phyloP scores from a whole-genome alignment of 2,888 invertebrate species.

The Drosophila tanythrix region DNA sequence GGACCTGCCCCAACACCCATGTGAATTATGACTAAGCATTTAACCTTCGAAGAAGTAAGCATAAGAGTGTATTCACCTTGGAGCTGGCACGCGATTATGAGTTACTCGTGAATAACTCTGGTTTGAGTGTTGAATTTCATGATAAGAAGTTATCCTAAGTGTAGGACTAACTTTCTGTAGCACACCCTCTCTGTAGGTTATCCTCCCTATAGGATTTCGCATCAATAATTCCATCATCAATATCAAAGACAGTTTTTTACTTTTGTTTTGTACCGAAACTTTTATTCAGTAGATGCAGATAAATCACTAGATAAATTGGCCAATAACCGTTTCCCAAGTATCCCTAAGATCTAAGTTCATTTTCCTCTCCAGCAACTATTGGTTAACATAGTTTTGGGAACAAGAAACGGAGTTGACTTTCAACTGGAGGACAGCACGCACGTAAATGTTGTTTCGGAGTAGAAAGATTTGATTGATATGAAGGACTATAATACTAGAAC shows the following conservation, averaged over 20 bases:
- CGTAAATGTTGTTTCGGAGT: slow-evolving; percentile 45
- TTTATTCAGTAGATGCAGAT: slow-evolving; percentile 85
- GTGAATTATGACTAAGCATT: slow-evolving; percentile 4
- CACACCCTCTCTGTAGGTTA: neutral
- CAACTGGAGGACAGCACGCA: slow-evolving; percentile 59
- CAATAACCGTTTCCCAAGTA: slow-evolving; percentile 60
- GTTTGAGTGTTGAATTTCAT: neutral
- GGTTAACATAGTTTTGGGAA: slow-evolving; percentile 9
- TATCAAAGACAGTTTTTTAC: neutral
- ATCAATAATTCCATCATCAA: neutral
- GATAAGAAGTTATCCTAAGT: neutral
- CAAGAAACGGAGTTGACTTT: slow-evolving; percentile 17
- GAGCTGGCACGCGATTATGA: neutral
- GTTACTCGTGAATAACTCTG: neutral
- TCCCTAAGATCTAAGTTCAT: slow-evolving; percentile 46
- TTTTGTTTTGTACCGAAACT: slow-evolving; percentile 83
- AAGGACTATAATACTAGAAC: slow-evolving; percentile 55
- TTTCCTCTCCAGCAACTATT: slow-evolving; percentile 7
- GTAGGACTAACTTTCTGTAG: accelerated
- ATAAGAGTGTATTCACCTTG: neutral
- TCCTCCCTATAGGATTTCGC: neutral
- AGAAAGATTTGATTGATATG: neutral
- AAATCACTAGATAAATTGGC: slow-evolving; percentile 74
- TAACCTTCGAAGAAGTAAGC: slow-evolving; percentile 26
- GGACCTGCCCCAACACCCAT: slow-evolving; percentile 55